phyloP scores from a whole-genome alignment of 2,888 invertebrate genomes.

The Lissocephala sabroskyi region DNA sequence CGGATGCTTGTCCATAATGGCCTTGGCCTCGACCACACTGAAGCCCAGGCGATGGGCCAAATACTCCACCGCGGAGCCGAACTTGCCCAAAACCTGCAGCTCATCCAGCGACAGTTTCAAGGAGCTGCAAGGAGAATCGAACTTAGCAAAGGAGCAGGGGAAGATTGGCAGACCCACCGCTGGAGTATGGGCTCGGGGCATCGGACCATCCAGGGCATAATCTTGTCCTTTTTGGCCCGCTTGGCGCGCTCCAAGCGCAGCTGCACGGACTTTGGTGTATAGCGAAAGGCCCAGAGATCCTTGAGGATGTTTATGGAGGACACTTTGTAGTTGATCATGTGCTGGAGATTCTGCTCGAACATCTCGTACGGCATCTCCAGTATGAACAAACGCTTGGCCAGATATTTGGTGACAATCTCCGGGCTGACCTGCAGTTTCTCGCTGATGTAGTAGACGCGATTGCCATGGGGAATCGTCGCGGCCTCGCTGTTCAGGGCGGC shows the following conservation, averaged over 20 bases:
- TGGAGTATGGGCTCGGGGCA: conserved; percentile 75
- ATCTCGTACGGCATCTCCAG: conserved; percentile 75
- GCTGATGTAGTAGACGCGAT: conserved; percentile 77
- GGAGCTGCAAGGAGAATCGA: conserved; percentile 50
- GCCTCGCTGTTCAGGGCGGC: conserved; percentile 69
- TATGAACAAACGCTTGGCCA: conserved; percentile 75
- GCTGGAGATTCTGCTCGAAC: conserved; percentile 74
- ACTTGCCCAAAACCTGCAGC: conserved; percentile 74
- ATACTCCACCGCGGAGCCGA: conserved; percentile 74
- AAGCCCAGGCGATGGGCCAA: conserved; percentile 75
- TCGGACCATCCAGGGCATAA: conserved; percentile 80
- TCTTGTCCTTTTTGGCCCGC: conserved; percentile 73
- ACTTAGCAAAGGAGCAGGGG: not conserved
- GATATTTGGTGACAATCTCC: conserved; percentile 71
- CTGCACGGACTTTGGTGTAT: conserved; percentile 75
- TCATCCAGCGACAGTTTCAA: conserved; percentile 66
- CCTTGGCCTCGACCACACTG: conserved; percentile 72
- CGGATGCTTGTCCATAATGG: conserved; percentile 75
- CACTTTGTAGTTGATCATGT: conserved; percentile 75
- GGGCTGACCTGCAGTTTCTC: conserved; percentile 73
- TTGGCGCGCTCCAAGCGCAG: conserved; percentile 74
- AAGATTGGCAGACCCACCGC: too few species aligned
- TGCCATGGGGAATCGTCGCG: conserved; percentile 71
- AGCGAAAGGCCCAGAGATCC: conserved; percentile 79
- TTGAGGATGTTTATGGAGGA: conserved; percentile 75